Base-by-base conservation (phyloP, 2,113 vertebrate genomes). In the Eupsittula cactorum region DNA sequence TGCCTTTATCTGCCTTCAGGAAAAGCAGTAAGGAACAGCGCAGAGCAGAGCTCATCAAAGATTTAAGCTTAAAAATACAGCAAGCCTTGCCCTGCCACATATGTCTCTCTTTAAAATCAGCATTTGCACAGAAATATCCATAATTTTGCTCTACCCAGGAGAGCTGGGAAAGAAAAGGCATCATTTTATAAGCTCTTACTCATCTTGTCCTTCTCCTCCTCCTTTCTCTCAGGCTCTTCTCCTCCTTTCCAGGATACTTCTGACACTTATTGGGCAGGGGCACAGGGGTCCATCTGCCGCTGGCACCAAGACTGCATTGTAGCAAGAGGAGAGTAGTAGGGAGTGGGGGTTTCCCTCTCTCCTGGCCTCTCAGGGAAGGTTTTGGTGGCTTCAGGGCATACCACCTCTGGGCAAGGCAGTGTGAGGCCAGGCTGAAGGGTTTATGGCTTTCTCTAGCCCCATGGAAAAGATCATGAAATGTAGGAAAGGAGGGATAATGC, bases 401-500 rank as follows among this genome's bases (percentile, higher is more conserved):
- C 31, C 86, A 39, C 10, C 49, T 24, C 33, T 31, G 15, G 63
- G 23, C 4, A 19, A 65, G 73, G 59, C 59, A 65, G 0, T 1
- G 29, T 53, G 60, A 88, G 37, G 50, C 27, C 4, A 3, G 42
- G 20, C 52, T 76, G 39, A 39, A 93, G 21, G 29, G 27, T 64
- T 90, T 59, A 37, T 70, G 16, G 27, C 11, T 94, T 90, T 71
- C 46, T 81, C 92, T 92, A 80, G 67, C 63, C 79, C 92, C 31
- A 16, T 81, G 71, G 65, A 83, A 88, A 86, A 95, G 71, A 93
- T 68, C 67, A 91, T 31, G 69, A 91, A 65, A 69, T 14, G 10
- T 69, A 57, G 41, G 70, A 47, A 91, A 57, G 47, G 35, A 28
- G 57, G 41, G 86, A 95, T 86, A 95, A 89, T 96, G 70, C 65